Percentiles rank a stretch among this genome's conserved stretches.
These are phyloP conservation scores for Baccha elongata DNA, from an alignment of 2,888 invertebrate genomes.

Conservation along the genomic window DNA sequence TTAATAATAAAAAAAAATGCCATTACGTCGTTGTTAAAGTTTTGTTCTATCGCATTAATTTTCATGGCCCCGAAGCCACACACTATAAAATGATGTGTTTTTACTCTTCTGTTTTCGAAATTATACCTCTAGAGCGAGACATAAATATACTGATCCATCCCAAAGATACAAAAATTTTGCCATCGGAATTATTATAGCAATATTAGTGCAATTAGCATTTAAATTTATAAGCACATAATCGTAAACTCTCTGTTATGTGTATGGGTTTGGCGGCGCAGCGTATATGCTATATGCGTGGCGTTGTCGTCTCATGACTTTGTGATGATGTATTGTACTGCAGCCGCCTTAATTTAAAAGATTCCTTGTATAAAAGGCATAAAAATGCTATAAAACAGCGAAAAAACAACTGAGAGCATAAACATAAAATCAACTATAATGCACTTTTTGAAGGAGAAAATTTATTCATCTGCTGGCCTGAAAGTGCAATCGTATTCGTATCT, in stretches of 20 bases:
- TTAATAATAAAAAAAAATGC: constrained; percentile 38
- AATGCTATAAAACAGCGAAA: constrained; percentile 17
- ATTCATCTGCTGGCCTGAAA: constrained; percentile 41
- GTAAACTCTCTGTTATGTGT: constrained; percentile 42
- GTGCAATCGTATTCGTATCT: constrained; percentile 17
- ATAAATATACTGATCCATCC: constrained; percentile 10
- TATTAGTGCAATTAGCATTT: constrained; percentile 59
- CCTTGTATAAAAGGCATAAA: constrained; percentile 26
- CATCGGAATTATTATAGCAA: constrained; percentile 10
- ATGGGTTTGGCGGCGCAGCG: background rate
- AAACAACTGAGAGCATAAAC: constrained; percentile 26
- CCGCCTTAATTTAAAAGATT: constrained; percentile 39
- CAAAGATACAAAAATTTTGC: constrained; percentile 24
- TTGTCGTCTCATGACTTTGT: background rate
- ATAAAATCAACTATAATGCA: constrained; percentile 37
- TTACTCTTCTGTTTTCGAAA: background rate
- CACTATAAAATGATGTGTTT: background rate
- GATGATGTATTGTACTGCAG: constrained; percentile 35
- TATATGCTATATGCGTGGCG: no score
- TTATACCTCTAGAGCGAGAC: background rate
- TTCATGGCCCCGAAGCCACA: constrained; percentile 17
- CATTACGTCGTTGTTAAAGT: constrained; percentile 41
- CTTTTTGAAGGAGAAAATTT: constrained; percentile 54
- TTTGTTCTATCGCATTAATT: constrained; percentile 52
- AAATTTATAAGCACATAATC: constrained; percentile 61